Evolutionary conservation across 2,888 invertebrate species (phyloP), one percentile per base, ranked within the genome.

Genomic region (Lomographa bimaculata): DNA sequence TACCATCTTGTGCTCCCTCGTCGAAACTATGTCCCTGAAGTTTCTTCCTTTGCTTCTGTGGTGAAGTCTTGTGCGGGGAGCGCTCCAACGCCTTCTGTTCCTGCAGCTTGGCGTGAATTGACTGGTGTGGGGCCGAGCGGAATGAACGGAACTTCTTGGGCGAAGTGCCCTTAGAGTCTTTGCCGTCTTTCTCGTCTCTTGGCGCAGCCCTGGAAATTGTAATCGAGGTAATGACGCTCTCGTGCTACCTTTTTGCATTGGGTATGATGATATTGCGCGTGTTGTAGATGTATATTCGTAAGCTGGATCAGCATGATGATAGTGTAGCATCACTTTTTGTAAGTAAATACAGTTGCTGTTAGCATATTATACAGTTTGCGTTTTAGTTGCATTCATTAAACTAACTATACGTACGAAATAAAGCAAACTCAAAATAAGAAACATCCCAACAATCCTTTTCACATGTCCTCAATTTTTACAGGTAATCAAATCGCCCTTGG

Each of bases 111-210:
- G 82, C 87, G 64, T 89, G 92, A 79, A 89, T 91, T 45, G 87
- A 89, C 74, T 86, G 91, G 68, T 89, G 91, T 42, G 84, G 91
- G 51, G 89, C 91, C 53, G 78, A 91, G 65, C 86, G 89, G 90
- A 91, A 91, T 9, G 89, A 89, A 14, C 86, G 80, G 66, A 90
- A 91, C 74, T 93, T 93, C 69, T 93, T 92, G 28, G 95, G 94
- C 19, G 94, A 93, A 42, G 77, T 79, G 19, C 92, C 92, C 81
- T 95, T 95, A 55, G 94, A 94, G 66, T 94, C 95, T 79, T 96
- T 96, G 61, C 95, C 94, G 54, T 95, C 96, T 70, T 96, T 96
- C 70, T 96, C 96, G 71, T 96, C 96, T 65, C 95, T 94, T 45
- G 95, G 94, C 52, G 95, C 92, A 33, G 94, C 93, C 89, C 95